Evolutionary conservation across 2,888 invertebrate species (phyloP).

Genomic region (Papilio elwesi): DNA sequence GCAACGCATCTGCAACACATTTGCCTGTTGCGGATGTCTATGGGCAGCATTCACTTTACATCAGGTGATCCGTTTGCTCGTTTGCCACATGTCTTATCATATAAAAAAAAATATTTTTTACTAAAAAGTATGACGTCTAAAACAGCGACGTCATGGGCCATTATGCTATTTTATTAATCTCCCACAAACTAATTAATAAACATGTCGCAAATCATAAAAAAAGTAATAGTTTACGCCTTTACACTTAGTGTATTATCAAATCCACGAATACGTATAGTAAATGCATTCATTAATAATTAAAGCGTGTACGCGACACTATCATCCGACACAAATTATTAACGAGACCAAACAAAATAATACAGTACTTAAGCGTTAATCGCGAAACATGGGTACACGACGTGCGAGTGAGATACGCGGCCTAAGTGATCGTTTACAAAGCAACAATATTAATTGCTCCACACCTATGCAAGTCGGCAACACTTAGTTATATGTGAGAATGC

Average conservation of each 20-base stretch:
- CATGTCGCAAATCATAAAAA: neutral
- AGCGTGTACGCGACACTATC: slow-evolving; percentile 39
- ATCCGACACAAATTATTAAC: slow-evolving; percentile 42
- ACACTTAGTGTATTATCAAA: neutral
- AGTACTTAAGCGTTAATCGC: slow-evolving; percentile 46
- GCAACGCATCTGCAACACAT: too few relatives aligned
- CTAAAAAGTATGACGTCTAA: too few relatives aligned
- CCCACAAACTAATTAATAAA: neutral
- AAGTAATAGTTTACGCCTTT: neutral
- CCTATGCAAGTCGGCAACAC: slow-evolving; percentile 30
- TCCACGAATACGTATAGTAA: slow-evolving; percentile 16
- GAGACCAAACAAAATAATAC: slow-evolving; percentile 44
- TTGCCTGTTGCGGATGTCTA: too few relatives aligned
- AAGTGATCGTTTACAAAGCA: slow-evolving; percentile 51
- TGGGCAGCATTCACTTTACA: too few relatives aligned
- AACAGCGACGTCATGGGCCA: too few relatives aligned
- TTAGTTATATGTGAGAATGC: slow-evolving; percentile 23
- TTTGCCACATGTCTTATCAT: too few relatives aligned
- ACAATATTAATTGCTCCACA: slow-evolving; percentile 47
- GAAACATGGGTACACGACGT: slow-evolving; percentile 41
- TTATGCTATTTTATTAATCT: too few relatives aligned
- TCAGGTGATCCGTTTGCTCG: too few relatives aligned
- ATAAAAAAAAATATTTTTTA: too few relatives aligned
- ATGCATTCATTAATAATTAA: slow-evolving; percentile 39
- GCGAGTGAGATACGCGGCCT: slow-evolving; percentile 45